phyloP scores from a whole-genome alignment of 2,888 invertebrate genomes.

The Leptarthrus brevirostris region DNA sequence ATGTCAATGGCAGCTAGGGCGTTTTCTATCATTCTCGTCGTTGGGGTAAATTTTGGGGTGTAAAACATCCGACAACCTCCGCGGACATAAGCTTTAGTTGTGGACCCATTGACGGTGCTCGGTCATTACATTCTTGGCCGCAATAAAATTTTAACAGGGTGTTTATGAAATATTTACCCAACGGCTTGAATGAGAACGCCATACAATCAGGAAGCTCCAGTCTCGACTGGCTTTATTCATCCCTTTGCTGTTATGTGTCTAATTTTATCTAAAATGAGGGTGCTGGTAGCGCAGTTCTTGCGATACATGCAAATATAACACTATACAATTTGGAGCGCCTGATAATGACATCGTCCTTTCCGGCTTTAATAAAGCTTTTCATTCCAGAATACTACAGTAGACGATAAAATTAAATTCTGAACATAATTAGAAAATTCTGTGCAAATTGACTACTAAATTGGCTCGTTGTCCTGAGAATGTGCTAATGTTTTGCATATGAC shows the following conservation, averaged over 20 bases:
- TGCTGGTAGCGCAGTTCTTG: slow-evolving; percentile 8
- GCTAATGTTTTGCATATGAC: slow-evolving; percentile 20
- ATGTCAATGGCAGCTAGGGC: slow-evolving; percentile 1
- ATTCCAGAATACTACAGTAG: slow-evolving; percentile 31
- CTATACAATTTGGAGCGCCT: slow-evolving; percentile 5
- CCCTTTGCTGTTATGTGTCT: slow-evolving; percentile 22
- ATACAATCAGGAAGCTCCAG: slow-evolving; percentile 3
- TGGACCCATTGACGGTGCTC: not conserved
- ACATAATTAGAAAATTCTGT: slow-evolving; percentile 41
- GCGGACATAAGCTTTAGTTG: slow-evolving; percentile 1
- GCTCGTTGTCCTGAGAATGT: slow-evolving; percentile 17
- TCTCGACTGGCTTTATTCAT: not conserved
- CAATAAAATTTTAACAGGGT: slow-evolving; percentile 47
- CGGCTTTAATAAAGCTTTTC: slow-evolving; percentile 36
- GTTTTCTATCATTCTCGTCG: not conserved
- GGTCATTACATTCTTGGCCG: slow-evolving; percentile 42
- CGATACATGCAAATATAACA: not conserved
- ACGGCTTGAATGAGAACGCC: not conserved
- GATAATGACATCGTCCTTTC: slow-evolving; percentile 23
- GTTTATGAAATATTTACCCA: slow-evolving; percentile 46
- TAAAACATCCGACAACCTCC: not conserved
- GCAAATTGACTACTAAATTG: slow-evolving; percentile 50
- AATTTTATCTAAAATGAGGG: slow-evolving; percentile 17
- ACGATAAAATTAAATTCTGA: slow-evolving; percentile 49
- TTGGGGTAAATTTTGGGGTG: not conserved